These are phyloP conservation scores for Scaptomyza tumidula DNA, from an alignment of 2,888 invertebrate species.

Conservation along the genomic window DNA sequence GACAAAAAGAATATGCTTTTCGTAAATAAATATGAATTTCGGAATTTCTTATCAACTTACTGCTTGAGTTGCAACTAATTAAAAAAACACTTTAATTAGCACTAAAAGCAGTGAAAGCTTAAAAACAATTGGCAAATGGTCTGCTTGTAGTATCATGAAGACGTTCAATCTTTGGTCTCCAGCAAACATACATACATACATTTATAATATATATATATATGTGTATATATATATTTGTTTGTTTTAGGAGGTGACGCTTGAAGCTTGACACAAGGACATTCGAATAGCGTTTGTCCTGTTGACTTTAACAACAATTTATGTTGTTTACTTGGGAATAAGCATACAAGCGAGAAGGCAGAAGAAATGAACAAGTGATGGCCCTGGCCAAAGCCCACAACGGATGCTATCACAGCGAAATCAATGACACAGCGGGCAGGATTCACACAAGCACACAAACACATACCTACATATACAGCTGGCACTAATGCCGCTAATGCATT, in stretches of 20 bases:
- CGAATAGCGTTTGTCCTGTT: constrained; percentile 53
- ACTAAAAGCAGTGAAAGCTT: background rate
- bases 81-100: background rate
- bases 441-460: constrained; percentile 3
- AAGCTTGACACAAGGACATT: constrained; percentile 35
- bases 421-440: constrained; percentile 39
- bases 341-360: constrained; percentile 28
- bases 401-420: constrained; percentile 20
- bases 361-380: constrained; percentile 8
- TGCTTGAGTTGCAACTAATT: background rate
- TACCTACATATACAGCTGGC: constrained; percentile 3
- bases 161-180: background rate
- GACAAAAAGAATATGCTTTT: background rate
- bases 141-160: background rate
- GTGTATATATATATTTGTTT: too few species aligned
- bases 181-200: background rate
- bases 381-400: background rate
- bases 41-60: background rate
- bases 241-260: background rate
- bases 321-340: constrained; percentile 70
- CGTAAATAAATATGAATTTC: background rate
- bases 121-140: too few species aligned
- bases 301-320: constrained; percentile 77
- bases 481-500: constrained; percentile 42
- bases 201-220: background rate